Percentiles rank a stretch among this genome's conserved stretches.
phyloP scores from a whole-genome alignment of 2,797 vertebrate genomes.

The Tolypeutes matacus region DNA sequence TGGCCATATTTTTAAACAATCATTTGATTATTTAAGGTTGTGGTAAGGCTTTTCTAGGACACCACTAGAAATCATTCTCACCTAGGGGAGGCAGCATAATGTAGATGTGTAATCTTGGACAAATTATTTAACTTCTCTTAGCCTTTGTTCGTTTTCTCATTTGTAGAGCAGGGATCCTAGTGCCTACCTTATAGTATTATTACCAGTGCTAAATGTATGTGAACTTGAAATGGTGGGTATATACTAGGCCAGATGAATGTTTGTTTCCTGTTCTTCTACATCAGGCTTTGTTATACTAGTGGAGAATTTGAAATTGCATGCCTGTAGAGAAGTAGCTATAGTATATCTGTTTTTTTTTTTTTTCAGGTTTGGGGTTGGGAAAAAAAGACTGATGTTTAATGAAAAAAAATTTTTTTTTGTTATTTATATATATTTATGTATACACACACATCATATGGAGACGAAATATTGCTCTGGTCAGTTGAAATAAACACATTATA shows the following conservation, averaged over 20 bases:
- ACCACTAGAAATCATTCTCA: conserved; percentile 28
- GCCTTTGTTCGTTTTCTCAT: conserved; percentile 15
- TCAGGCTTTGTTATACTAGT: neutral
- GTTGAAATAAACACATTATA: conserved; percentile 8
- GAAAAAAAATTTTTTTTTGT: neutral
- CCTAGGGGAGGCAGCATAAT: neutral
- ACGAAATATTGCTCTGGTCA: neutral
- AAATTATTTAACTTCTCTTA: conserved; percentile 56
- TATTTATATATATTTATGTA: neutral
- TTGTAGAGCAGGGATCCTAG: neutral
- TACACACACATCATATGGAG: neutral
- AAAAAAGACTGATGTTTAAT: neutral
- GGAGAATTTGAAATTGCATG: neutral
- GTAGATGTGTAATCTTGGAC: conserved; percentile 20
- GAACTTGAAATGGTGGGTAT: neutral
- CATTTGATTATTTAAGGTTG: conserved; percentile 22
- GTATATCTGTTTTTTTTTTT: neutral
- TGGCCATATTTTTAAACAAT: neutral
- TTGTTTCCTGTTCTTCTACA: neutral
- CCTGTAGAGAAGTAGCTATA: neutral
- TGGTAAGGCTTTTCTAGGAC: neutral
- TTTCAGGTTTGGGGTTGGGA: conserved; percentile 21
- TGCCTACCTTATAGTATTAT: neutral
- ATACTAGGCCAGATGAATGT: neutral
- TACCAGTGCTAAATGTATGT: neutral